Evolutionary conservation across 2,888 invertebrate species (phyloP).

Genomic region (Alloplasta piceator): DNA sequence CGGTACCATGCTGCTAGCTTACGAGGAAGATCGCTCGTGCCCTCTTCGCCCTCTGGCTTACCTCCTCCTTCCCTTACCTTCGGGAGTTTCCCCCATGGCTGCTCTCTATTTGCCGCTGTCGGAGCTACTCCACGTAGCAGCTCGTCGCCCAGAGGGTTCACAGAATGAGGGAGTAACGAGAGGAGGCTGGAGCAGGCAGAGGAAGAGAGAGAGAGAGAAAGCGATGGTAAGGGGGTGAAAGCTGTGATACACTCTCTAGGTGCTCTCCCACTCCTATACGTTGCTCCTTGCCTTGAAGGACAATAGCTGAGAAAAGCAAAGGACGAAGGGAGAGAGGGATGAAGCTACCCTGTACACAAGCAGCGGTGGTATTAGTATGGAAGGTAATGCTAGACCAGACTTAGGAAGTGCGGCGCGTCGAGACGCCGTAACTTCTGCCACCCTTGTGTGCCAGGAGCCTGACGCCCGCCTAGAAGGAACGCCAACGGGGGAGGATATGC

Average conservation of each 20-base stretch:
- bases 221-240: not conserved
- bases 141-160: conserved; percentile 68
- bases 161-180: conserved; percentile 44
- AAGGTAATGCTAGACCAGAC: conserved; percentile 76
- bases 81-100: conserved; percentile 23
- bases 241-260: conserved; percentile 14
- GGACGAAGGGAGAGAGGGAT: conserved; percentile 5
- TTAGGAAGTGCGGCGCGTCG: conserved; percentile 80
- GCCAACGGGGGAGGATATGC: conserved; percentile 72
- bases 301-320: not conserved
- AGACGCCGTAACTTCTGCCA: conserved; percentile 82
- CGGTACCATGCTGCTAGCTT: conserved; percentile 19
- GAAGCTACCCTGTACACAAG: conserved; percentile 34
- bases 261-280: conserved; percentile 29
- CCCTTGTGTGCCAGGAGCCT: conserved; percentile 79
- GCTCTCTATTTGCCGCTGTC: conserved; percentile 45
- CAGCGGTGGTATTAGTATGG: conserved; percentile 65
- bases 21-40: conserved; percentile 1
- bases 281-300: conserved; percentile 24
- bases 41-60: conserved; percentile 18
- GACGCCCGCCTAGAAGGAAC: conserved; percentile 73
- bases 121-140: conserved; percentile 74
- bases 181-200: conserved; percentile 29
- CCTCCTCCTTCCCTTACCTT: not conserved
- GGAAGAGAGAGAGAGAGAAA: too few species aligned